These are phyloP conservation scores for Dolichallabes microphthalmus DNA, from an alignment of 2,113 vertebrate species.

Conservation along the genomic window DNA sequence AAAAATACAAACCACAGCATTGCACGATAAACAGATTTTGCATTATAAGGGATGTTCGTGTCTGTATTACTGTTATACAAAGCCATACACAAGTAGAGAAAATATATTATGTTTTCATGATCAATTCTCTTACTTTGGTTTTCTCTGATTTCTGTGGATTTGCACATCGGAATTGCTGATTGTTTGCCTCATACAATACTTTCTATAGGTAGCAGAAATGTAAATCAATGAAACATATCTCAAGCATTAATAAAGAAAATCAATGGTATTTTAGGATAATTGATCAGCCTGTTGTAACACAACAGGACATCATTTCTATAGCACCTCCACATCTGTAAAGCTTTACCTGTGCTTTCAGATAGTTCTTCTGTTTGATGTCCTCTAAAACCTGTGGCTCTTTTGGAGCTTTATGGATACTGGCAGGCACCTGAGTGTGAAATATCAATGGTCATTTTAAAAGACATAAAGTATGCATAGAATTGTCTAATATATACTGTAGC, in stretches of 20 bases:
- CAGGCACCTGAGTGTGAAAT: constrained; percentile 73
- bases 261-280: background rate
- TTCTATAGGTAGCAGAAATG: constrained; percentile 61
- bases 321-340: background rate
- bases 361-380: constrained; percentile 73
- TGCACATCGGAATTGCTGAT: constrained; percentile 72
- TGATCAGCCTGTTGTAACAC: background rate
- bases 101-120: background rate
- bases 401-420: constrained; percentile 75
- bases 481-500: background rate
- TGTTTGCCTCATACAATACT: constrained; percentile 75
- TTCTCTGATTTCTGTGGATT: constrained; percentile 69
- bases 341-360: constrained; percentile 76
- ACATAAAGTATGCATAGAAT: background rate
- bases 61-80: background rate
- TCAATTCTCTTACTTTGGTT: constrained; percentile 61
- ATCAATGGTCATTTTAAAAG: background rate
- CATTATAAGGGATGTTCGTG: background rate
- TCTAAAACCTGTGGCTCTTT: constrained; percentile 75
- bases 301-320: background rate
- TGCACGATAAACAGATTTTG: background rate
- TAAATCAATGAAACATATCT: background rate
- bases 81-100: background rate
- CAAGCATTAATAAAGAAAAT: background rate
- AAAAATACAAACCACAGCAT: background rate